These are phyloP conservation scores for Anisognathus igniventris DNA, from an alignment of 2,797 vertebrate species.

Conservation along the genomic window DNA sequence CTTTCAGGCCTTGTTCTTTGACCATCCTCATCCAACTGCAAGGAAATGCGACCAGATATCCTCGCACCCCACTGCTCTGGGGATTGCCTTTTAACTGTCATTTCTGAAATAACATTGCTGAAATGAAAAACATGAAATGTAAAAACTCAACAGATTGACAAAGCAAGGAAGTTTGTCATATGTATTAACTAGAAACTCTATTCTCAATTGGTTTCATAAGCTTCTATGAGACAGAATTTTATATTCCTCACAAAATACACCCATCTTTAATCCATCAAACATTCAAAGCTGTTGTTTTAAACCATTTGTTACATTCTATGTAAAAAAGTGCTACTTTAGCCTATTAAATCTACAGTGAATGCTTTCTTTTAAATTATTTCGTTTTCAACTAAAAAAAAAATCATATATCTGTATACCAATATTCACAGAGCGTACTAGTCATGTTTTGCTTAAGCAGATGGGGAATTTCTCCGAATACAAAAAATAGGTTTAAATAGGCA, in stretches of 20 bases:
- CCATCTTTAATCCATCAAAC: background rate
- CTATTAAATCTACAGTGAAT: background rate
- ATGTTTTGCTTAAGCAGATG: background rate
- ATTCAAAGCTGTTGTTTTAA: background rate
- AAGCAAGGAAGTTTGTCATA: background rate
- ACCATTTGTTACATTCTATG: background rate
- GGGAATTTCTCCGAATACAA: background rate
- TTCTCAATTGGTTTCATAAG: background rate
- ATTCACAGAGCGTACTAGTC: background rate
- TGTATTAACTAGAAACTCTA: background rate
- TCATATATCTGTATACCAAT: background rate
- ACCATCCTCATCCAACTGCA: constrained; percentile 80
- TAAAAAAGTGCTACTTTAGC: background rate
- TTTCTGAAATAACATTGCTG: constrained; percentile 84
- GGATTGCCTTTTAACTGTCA: constrained; percentile 79
- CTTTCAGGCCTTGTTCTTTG: constrained; percentile 42
- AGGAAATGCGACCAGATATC: constrained; percentile 71
- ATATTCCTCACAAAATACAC: background rate
- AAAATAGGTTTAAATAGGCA: background rate
- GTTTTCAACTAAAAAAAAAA: background rate
- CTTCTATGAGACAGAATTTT: background rate
- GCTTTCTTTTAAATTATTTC: background rate
- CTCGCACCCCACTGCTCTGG: background rate
- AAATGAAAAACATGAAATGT: constrained; percentile 28
- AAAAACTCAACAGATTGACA: background rate